Percentiles rank a stretch among this genome's conserved stretches.
Evolutionary conservation across 2,888 invertebrate genomes (phyloP).

Genomic region (Diabrotica balteata): DNA sequence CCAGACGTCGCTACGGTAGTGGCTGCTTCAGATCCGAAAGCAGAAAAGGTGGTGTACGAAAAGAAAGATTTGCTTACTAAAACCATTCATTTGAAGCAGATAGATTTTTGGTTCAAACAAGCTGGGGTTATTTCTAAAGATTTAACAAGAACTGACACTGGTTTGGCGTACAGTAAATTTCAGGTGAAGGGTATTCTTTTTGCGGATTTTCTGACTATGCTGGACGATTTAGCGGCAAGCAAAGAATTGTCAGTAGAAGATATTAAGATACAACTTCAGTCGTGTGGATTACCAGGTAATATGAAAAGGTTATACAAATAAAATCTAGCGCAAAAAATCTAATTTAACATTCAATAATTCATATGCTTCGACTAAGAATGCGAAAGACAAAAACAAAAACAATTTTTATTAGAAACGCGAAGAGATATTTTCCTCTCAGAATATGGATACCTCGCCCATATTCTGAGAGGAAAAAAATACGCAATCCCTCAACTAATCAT

Average conservation of each 20-base stretch:
- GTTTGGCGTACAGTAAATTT: slow-evolving; percentile 87
- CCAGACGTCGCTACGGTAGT: background rate
- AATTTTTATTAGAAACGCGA: no score
- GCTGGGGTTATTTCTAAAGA: slow-evolving; percentile 76
- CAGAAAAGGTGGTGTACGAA: slow-evolving; percentile 80
- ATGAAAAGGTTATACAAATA: background rate
- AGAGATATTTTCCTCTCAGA: no score
- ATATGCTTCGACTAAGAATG: no score
- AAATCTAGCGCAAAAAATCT: no score
- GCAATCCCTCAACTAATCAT: no score
- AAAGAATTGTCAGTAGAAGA: slow-evolving; percentile 78
- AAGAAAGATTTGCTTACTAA: slow-evolving; percentile 57
- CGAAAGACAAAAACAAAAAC: no score
- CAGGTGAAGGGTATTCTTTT: slow-evolving; percentile 62
- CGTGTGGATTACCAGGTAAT: slow-evolving; percentile 69
- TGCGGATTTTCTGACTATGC: slow-evolving; percentile 65
- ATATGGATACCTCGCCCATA: no score
- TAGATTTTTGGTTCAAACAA: slow-evolving; percentile 95
- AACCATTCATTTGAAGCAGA: slow-evolving; percentile 84
- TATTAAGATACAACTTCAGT: slow-evolving; percentile 78
- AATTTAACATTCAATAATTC: no score
- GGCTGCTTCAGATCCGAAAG: background rate
- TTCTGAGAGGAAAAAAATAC: no score
- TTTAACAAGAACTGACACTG: slow-evolving; percentile 88
- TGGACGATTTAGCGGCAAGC: slow-evolving; percentile 81